These are phyloP conservation scores for Sesia bembeciformis DNA, from an alignment of 2,888 invertebrate genomes.

Conservation along the genomic window DNA sequence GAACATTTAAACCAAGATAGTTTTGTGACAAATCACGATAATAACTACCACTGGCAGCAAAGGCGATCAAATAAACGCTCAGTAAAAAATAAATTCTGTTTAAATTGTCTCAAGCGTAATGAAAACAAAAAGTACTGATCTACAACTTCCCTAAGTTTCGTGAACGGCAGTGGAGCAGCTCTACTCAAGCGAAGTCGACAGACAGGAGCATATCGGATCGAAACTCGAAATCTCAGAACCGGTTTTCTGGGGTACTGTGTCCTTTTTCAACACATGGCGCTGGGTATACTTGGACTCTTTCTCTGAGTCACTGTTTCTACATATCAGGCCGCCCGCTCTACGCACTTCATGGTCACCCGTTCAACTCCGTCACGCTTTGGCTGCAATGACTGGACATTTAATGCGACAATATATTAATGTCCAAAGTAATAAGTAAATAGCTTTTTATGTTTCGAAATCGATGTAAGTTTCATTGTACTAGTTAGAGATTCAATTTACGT, in stretches of 20 bases:
- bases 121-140: constrained; percentile 34
- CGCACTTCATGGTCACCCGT: constrained; percentile 72
- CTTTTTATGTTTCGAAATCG: constrained; percentile 31
- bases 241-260: constrained; percentile 52
- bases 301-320: constrained; percentile 69
- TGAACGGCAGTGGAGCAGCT: constrained; percentile 38
- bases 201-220: constrained; percentile 71
- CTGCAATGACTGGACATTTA: constrained; percentile 57
- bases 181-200: constrained; percentile 51
- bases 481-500: no score
- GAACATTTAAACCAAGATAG: constrained; percentile 13
- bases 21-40: constrained; percentile 23
- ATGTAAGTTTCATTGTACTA: constrained; percentile 6
- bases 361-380: constrained; percentile 68
- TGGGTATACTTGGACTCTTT: constrained; percentile 50
- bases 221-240: constrained; percentile 71
- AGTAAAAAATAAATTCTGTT: constrained; percentile 20
- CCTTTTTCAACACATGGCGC: constrained; percentile 37
- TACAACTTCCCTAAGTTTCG: constrained; percentile 36
- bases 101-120: constrained; percentile 18
- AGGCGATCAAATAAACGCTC: neutral
- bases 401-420: constrained; percentile 65
- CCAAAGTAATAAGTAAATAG: constrained; percentile 53
- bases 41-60: constrained; percentile 3
- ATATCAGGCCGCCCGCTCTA: constrained; percentile 62